Conservation (phyloP, 2,888 invertebrate genomes). For the Morpho helenor region DNA sequence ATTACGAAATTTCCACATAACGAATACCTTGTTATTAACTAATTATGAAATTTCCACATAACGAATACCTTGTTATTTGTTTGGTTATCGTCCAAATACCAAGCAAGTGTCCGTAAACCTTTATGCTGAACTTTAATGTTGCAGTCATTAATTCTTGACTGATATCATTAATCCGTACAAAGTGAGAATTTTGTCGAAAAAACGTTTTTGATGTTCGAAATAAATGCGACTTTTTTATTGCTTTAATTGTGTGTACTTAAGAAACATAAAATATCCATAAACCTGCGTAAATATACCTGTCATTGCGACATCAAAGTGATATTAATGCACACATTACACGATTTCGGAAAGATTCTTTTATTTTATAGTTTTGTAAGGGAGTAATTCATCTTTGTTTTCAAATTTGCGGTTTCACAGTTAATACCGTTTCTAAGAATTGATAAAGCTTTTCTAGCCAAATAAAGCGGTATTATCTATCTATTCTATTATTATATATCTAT, state of each 20-base stretch:
- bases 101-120: slow-evolving; percentile 1
- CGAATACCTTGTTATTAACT: too few relatives aligned
- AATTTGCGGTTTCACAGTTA: too few relatives aligned
- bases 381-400: too few relatives aligned
- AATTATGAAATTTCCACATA: too few relatives aligned
- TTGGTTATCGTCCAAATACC: background rate
- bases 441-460: too few relatives aligned
- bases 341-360: too few relatives aligned
- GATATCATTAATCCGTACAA: slow-evolving; percentile 2
- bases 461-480: too few relatives aligned
- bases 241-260: slow-evolving; percentile 12
- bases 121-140: slow-evolving; percentile 2
- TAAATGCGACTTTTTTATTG: slow-evolving; percentile 7
- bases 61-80: too few relatives aligned
- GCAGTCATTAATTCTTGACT: slow-evolving; percentile 8
- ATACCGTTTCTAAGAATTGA: too few relatives aligned
- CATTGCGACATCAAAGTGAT: background rate
- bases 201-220: slow-evolving; percentile 4
- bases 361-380: too few relatives aligned
- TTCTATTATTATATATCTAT: too few relatives aligned
- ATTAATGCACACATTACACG: background rate
- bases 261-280: slow-evolving; percentile 2
- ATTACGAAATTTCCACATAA: too few relatives aligned
- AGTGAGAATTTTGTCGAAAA: slow-evolving; percentile 6
- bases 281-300: background rate